phyloP scores from a whole-genome alignment of 2,113 vertebrate species.

The Ursus arctos region DNA sequence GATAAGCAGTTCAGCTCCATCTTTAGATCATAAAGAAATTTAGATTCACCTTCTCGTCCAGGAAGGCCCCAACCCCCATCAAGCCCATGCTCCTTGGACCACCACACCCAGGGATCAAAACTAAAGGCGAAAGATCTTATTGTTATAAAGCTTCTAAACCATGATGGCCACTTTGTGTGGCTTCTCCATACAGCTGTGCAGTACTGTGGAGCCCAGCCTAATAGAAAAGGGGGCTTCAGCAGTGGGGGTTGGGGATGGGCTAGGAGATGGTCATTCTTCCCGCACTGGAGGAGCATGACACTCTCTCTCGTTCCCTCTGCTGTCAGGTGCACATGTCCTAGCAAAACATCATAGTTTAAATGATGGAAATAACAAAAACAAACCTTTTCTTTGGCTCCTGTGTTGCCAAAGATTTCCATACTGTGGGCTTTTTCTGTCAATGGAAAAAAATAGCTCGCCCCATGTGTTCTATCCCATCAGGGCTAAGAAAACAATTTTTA shows the following conservation, averaged over 20 bases:
- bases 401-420: slow-evolving; percentile 22
- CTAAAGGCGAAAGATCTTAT: background rate
- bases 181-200: background rate
- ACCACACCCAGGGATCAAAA: background rate
- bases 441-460: slow-evolving; percentile 12
- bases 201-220: rapidly evolving
- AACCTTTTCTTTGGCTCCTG: background rate
- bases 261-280: background rate
- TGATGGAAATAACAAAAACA: slow-evolving; percentile 61
- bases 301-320: background rate
- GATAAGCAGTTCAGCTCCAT: background rate
- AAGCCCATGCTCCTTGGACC: background rate
- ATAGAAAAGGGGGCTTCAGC: background rate
- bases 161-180: background rate
- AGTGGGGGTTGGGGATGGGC: background rate
- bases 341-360: slow-evolving; percentile 1
- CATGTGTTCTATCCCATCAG: background rate
- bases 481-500: slow-evolving; percentile 39
- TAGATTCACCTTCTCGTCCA: background rate
- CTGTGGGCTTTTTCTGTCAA: background rate
- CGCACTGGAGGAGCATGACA: background rate
- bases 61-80: background rate
- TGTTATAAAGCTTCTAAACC: background rate
- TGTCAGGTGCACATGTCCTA: background rate
- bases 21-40: background rate